phyloP scores from a whole-genome alignment of 2,888 invertebrate species.

The Atherix ibis region DNA sequence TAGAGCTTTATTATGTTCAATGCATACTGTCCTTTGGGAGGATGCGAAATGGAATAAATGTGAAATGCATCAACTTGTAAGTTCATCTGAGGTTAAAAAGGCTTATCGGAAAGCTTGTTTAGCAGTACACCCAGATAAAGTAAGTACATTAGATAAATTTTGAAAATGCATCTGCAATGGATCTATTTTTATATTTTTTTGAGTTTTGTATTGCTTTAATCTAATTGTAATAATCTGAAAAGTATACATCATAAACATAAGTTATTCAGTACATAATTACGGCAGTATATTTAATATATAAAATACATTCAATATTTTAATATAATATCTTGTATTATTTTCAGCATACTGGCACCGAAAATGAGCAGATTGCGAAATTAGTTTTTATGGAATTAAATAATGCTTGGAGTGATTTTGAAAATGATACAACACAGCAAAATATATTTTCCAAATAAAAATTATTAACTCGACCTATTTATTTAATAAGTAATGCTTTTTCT shows the following conservation, averaged over 20 bases:
- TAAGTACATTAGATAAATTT: conserved; percentile 33
- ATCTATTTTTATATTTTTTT: neutral
- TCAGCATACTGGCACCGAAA: conserved; percentile 82
- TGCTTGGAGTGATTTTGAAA: conserved; percentile 89
- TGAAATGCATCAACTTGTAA: conserved; percentile 89
- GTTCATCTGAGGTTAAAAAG: conserved; percentile 87
- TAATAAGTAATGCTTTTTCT: too few species aligned
- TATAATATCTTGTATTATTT: conserved; percentile 18
- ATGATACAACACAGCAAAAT: conserved; percentile 65
- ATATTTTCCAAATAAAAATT: conserved; percentile 46
- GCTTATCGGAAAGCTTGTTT: conserved; percentile 89
- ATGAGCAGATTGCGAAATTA: conserved; percentile 86
- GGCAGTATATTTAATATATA: too few species aligned
- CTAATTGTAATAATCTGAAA: neutral
- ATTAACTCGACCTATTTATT: conserved; percentile 13
- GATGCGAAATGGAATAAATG: conserved; percentile 85
- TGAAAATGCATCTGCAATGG: too few species aligned
- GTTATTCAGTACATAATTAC: too few species aligned
- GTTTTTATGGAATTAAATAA: conserved; percentile 99
- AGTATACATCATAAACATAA: too few species aligned
- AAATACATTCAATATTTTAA: too few species aligned
- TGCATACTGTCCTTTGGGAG: conserved; percentile 87
- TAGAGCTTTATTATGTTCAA: conserved; percentile 81
- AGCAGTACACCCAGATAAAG: conserved; percentile 98
- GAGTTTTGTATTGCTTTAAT: neutral